phyloP scores from a whole-genome alignment of 2,888 invertebrate genomes.

The Hemicrepidius hirtus region DNA sequence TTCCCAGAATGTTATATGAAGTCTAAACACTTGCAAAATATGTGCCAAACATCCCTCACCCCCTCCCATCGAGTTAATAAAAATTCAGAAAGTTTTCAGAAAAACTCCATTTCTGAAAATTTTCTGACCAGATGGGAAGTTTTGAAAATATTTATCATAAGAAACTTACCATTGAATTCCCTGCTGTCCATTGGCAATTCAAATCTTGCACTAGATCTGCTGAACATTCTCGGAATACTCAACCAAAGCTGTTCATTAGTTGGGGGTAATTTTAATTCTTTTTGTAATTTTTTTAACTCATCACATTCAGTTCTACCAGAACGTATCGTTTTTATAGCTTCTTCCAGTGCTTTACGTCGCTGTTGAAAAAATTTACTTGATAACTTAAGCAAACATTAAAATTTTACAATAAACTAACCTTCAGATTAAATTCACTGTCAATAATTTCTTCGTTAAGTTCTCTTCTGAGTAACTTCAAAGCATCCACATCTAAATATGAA shows the following conservation, averaged over 20 bases:
- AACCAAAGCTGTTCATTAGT: slow-evolving; percentile 77
- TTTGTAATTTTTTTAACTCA: slow-evolving; percentile 74
- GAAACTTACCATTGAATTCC: slow-evolving; percentile 71
- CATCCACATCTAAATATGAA: slow-evolving; percentile 76
- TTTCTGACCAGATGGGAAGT: no score
- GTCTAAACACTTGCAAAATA: no score
- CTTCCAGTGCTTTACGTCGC: slow-evolving; percentile 81
- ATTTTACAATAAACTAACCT: slow-evolving; percentile 73
- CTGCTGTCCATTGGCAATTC: slow-evolving; percentile 82
- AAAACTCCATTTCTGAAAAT: no score
- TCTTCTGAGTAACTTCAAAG: slow-evolving; percentile 79
- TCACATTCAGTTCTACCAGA: slow-evolving; percentile 70
- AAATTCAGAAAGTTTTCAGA: no score
- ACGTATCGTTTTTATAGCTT: slow-evolving; percentile 75
- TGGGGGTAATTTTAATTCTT: slow-evolving; percentile 73
- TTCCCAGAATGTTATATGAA: no score
- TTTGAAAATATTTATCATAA: background rate
- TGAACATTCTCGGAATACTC: slow-evolving; percentile 84
- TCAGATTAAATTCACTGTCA: slow-evolving; percentile 81
- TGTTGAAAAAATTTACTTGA: slow-evolving; percentile 64
- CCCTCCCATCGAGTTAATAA: no score
- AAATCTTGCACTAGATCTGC: slow-evolving; percentile 83
- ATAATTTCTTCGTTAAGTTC: slow-evolving; percentile 81
- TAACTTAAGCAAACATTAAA: no score
- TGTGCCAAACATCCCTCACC: no score